Base-by-base conservation (phyloP, 2,113 vertebrate species). In the Cebus imitator region DNA sequence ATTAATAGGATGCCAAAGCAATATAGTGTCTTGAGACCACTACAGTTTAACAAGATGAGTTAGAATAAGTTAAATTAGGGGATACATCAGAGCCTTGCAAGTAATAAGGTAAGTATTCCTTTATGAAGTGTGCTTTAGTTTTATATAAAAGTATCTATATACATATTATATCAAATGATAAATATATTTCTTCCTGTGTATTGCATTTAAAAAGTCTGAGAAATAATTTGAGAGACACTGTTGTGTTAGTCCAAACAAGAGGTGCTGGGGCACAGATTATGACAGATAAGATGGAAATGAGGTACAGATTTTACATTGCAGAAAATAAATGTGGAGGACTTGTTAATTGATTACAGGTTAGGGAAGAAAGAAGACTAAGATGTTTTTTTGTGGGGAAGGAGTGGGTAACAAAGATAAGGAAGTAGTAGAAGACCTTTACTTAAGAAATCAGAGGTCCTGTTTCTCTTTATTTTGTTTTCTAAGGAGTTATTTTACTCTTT, bases 381-480 rank as follows among this genome's bases (percentile, higher is more conserved):
- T 70, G 10, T 40, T 45, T 76, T 73, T 78, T 78, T 78, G 43
- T 23, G 16, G 20, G 20, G 21, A 8, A 78, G 43, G 72, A 7
- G 23, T 75, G 48, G 20, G 23, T 86, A 45, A 89, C 79, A 91
- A 17, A 91, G 40, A 66, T 90, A 87, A n/a, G 43, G 64, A 57
- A 55, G 37, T 64, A 48, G 48, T 90, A 88, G 66, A 91, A 91
- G 23, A 76, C n/a, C 17, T 87, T 11, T 78, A 75, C 48, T 79
- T 95, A 95, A 89, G 35, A 81, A 84, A 73, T 78, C 58, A 84
- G 45, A 86, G 21, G 6, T 73, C 95, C 8, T 72, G 14, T 94
- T 88, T 88, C 64, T 91, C 23, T 66, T 40, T 30, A 61, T 92
- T 94, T 96, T 90, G n/a, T 75, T 52, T 92, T 87, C n/a, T 21